Percentiles rank a stretch among this genome's conserved stretches.
Evolutionary conservation across 2,888 invertebrate genomes (phyloP).

Genomic region (Atherix ibis): DNA sequence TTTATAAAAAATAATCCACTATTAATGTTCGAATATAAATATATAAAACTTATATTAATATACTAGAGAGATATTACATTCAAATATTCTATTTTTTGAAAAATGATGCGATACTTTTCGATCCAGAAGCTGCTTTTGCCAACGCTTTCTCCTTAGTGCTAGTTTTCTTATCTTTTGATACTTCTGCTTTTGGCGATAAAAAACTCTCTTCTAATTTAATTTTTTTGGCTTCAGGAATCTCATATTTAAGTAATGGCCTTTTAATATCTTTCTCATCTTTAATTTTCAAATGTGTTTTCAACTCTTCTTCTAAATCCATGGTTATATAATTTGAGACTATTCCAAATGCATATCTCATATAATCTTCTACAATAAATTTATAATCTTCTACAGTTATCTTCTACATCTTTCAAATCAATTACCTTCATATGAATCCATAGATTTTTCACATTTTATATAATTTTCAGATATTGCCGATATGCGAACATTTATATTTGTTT

Average conservation of each 20-base stretch:
- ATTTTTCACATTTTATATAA: slow-evolving; percentile 44
- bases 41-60: too few species aligned
- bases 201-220: not conserved
- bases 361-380: not conserved
- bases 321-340: not conserved
- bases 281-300: not conserved
- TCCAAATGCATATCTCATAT: not conserved
- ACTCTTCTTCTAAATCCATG: not conserved
- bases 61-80: too few species aligned
- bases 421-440: slow-evolving; percentile 21
- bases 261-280: not conserved
- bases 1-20: too few species aligned
- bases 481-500: slow-evolving; percentile 41
- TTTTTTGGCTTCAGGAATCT: not conserved
- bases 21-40: too few species aligned
- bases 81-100: slow-evolving; percentile 52
- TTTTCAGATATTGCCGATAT: slow-evolving; percentile 50
- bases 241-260: not conserved
- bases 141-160: slow-evolving; percentile 52
- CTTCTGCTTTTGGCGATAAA: too few species aligned
- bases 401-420: too few species aligned
- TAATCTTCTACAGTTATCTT: slow-evolving; percentile 18
- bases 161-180: slow-evolving; percentile 32
- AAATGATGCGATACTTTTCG: slow-evolving; percentile 57
- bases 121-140: slow-evolving; percentile 55